phyloP scores from a whole-genome alignment of 2,797 vertebrate species.

The Pipistrellus pipistrellus region DNA sequence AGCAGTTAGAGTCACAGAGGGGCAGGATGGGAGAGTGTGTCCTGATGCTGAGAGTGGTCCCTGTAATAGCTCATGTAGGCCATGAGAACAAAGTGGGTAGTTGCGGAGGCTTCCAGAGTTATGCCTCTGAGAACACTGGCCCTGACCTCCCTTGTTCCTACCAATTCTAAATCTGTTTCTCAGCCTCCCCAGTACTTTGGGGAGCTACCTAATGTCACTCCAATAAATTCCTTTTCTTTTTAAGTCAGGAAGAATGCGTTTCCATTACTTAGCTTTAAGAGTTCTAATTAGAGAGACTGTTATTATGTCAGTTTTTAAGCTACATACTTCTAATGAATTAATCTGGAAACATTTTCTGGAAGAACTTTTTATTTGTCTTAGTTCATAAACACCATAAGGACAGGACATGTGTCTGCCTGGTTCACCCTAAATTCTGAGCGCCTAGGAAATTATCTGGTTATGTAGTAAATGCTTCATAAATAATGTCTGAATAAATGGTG shows the following conservation, averaged over 20 bases:
- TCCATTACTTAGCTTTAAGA: not conserved
- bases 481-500: not conserved
- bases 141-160: not conserved
- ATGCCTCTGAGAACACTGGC: not conserved
- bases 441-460: conserved; percentile 7
- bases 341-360: conserved; percentile 26
- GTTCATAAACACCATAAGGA: not conserved
- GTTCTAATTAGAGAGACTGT: not conserved
- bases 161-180: not conserved
- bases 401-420: not conserved
- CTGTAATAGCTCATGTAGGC: not conserved
- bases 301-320: not conserved
- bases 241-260: not conserved
- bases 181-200: not conserved
- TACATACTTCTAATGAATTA: not conserved
- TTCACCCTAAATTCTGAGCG: not conserved
- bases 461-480: conserved; percentile 29
- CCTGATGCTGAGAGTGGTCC: not conserved
- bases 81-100: not conserved
- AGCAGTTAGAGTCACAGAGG: not conserved
- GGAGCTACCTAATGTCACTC: not conserved
- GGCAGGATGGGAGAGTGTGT: not conserved
- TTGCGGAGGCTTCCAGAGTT: not conserved
- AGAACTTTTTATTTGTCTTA: not conserved
- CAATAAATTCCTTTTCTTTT: not conserved